phyloP scores from a whole-genome alignment of 2,797 vertebrate species.

The Mus minutoides region DNA sequence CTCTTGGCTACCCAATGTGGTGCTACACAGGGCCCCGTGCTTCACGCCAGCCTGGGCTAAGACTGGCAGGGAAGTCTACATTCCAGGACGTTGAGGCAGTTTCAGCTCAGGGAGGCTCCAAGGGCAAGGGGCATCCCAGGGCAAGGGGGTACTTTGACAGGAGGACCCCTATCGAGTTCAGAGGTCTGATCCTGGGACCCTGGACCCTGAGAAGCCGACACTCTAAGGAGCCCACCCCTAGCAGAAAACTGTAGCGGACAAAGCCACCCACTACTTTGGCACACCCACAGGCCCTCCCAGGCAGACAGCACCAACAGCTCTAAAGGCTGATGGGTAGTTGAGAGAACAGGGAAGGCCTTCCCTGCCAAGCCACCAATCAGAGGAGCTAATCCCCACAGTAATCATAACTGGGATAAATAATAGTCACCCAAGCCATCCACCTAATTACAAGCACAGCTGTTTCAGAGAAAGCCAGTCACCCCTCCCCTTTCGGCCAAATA shows the following conservation, averaged over 20 bases:
- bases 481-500: conserved; percentile 28
- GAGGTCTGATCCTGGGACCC: background rate
- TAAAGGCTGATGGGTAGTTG: conserved; percentile 45
- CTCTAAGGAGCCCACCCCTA: background rate
- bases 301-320: conserved; percentile 43
- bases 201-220: background rate
- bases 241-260: conserved; percentile 28
- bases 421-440: conserved; percentile 53
- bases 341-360: background rate
- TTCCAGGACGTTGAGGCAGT: conserved; percentile 80
- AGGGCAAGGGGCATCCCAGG: conserved; percentile 67
- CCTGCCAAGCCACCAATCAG: conserved; percentile 62
- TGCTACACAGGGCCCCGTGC: conserved; percentile 63
- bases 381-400: conserved; percentile 62
- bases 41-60: conserved; percentile 67
- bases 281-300: conserved; percentile 43
- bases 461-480: conserved; percentile 39
- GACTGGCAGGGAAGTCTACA: conserved; percentile 75
- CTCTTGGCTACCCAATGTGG: conserved; percentile 54
- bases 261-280: conserved; percentile 13
- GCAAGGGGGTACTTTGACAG: conserved; percentile 37
- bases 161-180: background rate
- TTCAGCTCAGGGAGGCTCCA: conserved; percentile 53
- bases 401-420: conserved; percentile 75
- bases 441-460: conserved; percentile 76